Conservation (phyloP, 2,888 invertebrate species). For the Drosophila hamatofila region DNA sequence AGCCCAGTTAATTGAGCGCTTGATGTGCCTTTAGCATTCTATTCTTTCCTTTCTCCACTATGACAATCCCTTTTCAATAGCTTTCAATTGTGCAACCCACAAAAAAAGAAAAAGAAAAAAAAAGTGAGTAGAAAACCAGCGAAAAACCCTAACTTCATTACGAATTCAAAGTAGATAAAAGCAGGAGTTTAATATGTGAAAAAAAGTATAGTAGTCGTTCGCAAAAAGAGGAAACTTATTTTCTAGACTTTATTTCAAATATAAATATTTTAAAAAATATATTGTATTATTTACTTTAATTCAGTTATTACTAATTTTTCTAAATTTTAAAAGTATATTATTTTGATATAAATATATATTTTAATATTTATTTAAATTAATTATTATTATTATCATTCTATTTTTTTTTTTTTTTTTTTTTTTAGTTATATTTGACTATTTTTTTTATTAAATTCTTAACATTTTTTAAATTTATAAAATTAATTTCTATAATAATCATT, state of each 20-base stretch:
- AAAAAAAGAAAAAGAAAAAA: background rate
- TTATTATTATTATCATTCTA: too few species aligned
- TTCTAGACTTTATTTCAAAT: background rate
- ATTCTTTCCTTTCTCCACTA: slow-evolving; percentile 7
- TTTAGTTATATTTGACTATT: too few species aligned
- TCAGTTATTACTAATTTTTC: too few species aligned
- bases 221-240: background rate
- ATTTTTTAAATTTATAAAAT: background rate
- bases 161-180: slow-evolving; percentile 10
- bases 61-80: slow-evolving; percentile 59
- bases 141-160: slow-evolving; percentile 56
- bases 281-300: too few species aligned
- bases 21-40: slow-evolving; percentile 34
- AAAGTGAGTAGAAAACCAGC: slow-evolving; percentile 26
- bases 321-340: too few species aligned
- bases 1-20: slow-evolving; percentile 70
- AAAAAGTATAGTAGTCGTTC: background rate
- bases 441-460: too few species aligned
- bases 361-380: too few species aligned
- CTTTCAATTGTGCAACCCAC: slow-evolving; percentile 48
- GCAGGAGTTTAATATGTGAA: too few species aligned
- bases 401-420: too few species aligned
- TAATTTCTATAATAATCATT: too few species aligned
- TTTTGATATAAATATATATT: too few species aligned
- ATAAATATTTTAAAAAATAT: too few species aligned